These are phyloP conservation scores for Schizopygopsis malacanthus DNA, from an alignment of 2,797 vertebrate genomes.

Conservation along the genomic window DNA sequence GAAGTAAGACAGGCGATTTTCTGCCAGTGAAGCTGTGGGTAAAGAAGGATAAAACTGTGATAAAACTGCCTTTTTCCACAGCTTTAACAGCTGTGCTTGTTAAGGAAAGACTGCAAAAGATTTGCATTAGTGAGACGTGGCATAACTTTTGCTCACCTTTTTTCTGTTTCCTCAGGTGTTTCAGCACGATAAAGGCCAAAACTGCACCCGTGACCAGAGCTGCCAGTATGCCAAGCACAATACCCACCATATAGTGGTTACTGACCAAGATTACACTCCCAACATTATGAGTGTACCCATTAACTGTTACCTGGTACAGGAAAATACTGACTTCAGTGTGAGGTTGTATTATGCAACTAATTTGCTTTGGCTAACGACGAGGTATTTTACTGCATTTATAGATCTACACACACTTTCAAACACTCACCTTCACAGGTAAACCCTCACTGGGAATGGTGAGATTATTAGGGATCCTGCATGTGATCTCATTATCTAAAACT, in stretches of 20 bases:
- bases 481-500: slow-evolving; percentile 86
- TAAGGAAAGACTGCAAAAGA: neutral
- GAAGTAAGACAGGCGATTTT: slow-evolving; percentile 70
- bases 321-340: slow-evolving; percentile 4
- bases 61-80: neutral
- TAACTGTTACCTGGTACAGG: slow-evolving; percentile 84
- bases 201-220: slow-evolving; percentile 80
- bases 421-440: slow-evolving; percentile 80
- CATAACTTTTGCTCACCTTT: slow-evolving; percentile 70
- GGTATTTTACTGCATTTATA: neutral
- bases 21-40: slow-evolving; percentile 74
- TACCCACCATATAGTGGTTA: slow-evolving; percentile 80
- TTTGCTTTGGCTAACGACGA: neutral
- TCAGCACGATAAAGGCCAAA: slow-evolving; percentile 80
- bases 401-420: neutral
- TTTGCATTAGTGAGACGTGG: neutral
- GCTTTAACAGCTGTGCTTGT: neutral
- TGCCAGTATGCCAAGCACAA: slow-evolving; percentile 80
- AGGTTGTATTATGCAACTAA: neutral
- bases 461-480: slow-evolving; percentile 84
- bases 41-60: slow-evolving; percentile 44
- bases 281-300: slow-evolving; percentile 78
- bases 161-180: slow-evolving; percentile 79
- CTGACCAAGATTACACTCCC: slow-evolving; percentile 81
- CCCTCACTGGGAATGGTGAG: slow-evolving; percentile 76